A percentile compares a stretch with the other conserved stretches of the same genome.
phyloP scores from a whole-genome alignment of 1,140 invertebrate genomes.

The Lordiphosa mommai region DNA sequence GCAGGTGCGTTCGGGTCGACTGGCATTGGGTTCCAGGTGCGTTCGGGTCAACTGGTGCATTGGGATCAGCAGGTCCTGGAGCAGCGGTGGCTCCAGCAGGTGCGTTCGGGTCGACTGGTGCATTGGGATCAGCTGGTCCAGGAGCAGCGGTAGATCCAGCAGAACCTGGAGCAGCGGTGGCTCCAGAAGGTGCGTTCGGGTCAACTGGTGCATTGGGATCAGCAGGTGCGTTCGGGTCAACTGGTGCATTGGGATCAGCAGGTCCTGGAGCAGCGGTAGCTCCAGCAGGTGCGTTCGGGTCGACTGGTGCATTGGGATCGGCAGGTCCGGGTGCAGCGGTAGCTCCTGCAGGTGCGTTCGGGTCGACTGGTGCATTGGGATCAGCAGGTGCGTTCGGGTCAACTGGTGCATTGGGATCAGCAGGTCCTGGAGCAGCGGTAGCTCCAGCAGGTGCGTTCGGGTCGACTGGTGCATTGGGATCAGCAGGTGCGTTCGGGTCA shows the following conservation, averaged over 20 bases:
- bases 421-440: background rate
- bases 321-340: background rate
- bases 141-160: background rate
- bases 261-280: background rate
- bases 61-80: conserved; percentile 7
- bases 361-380: conserved; percentile 10
- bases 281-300: conserved; percentile 9
- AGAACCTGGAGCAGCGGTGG: too few species aligned
- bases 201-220: conserved; percentile 9
- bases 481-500: background rate
- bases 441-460: conserved; percentile 10
- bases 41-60: conserved; percentile 14
- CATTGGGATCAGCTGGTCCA: conserved; percentile 8
- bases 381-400: conserved; percentile 7
- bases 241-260: conserved; percentile 4
- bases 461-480: conserved; percentile 1
- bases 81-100: background rate
- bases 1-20: conserved; percentile 4
- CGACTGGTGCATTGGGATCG: conserved; percentile 11
- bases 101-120: conserved; percentile 17
- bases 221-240: background rate
- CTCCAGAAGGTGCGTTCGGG: background rate
- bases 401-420: conserved; percentile 9
- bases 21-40: too few species aligned
- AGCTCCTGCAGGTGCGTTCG: conserved; percentile 1